A percentile compares a stretch with the other conserved stretches of the same genome.
Evolutionary conservation across 2,113 vertebrate genomes (phyloP).

Genomic region (Pangasianodon hypophthalmus): DNA sequence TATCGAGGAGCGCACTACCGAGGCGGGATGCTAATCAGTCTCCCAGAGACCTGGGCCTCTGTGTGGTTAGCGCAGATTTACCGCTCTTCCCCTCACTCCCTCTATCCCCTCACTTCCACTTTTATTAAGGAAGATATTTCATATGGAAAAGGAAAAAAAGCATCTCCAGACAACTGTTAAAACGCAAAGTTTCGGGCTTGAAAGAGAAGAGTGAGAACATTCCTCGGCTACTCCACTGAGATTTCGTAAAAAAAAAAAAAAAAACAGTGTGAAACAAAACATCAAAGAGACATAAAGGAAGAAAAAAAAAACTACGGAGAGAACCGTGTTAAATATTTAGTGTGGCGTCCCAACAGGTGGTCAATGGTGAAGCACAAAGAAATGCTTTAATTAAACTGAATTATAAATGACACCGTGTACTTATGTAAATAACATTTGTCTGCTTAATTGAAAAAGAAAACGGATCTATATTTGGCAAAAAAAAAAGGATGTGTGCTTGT

Average conservation of each 20-base stretch:
- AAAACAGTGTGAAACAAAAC: conserved; percentile 85
- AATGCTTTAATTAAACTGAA: conserved; percentile 81
- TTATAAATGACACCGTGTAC: conserved; percentile 73
- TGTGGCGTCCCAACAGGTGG: conserved; percentile 83
- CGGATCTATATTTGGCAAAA: not conserved
- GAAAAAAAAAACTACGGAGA: conserved; percentile 72
- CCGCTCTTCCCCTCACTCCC: conserved; percentile 73
- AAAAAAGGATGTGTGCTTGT: conserved; percentile 49
- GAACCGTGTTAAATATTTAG: conserved; percentile 86
- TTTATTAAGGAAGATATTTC: conserved; percentile 97
- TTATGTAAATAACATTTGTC: conserved; percentile 73
- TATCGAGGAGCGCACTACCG: conserved; percentile 78
- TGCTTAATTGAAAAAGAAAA: conserved; percentile 13
- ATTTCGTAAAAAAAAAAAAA: conserved; percentile 60
- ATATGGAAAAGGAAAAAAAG: conserved; percentile 76
- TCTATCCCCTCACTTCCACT: conserved; percentile 76
- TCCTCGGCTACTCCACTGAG: conserved; percentile 82
- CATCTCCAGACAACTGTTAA: conserved; percentile 93
- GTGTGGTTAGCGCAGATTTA: conserved; percentile 91
- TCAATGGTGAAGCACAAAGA: conserved; percentile 74
- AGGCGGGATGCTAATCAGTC: conserved; percentile 95
- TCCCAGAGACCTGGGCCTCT: conserved; percentile 89
- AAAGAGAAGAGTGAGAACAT: conserved; percentile 87
- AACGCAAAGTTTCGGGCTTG: conserved; percentile 92
- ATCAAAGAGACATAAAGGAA: conserved; percentile 81